Conservation (phyloP, 1,140 invertebrate genomes). For the Apolygus lucorum region DNA sequence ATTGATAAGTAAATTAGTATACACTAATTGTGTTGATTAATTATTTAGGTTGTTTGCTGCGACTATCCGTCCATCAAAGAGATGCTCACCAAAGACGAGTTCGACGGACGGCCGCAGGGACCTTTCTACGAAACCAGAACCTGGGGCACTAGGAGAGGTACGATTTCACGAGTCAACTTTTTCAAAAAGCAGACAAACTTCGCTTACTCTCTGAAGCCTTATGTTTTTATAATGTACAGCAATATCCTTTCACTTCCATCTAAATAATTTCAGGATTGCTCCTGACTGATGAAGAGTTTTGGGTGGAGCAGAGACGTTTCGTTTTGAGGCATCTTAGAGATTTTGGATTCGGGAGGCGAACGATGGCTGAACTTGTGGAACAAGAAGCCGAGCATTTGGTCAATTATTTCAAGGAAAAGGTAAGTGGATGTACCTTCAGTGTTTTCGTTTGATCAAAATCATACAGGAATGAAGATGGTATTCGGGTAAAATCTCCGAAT, state of each 20-base stretch:
- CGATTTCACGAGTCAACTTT: too few species aligned
- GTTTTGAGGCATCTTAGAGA: conserved; percentile 66
- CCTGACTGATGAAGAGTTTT: conserved; percentile 64
- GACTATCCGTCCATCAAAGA: conserved; percentile 58
- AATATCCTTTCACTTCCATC: too few species aligned
- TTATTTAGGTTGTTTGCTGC: conserved; percentile 63
- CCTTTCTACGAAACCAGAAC: conserved; percentile 56
- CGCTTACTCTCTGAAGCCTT: too few species aligned
- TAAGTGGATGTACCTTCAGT: conserved; percentile 32
- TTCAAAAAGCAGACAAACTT: too few species aligned
- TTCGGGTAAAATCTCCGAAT: too few species aligned
- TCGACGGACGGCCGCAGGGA: conserved; percentile 64
- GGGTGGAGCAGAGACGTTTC: conserved; percentile 75
- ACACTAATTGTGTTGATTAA: too few species aligned
- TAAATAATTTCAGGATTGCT: conserved; percentile 54
- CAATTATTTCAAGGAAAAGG: conserved; percentile 44
- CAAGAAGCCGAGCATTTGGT: conserved; percentile 55
- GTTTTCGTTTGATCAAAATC: too few species aligned
- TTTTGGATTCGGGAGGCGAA: conserved; percentile 68
- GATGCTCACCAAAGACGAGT: conserved; percentile 63
- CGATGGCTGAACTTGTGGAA: conserved; percentile 61
- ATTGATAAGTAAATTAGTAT: too few species aligned
- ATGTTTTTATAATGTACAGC: too few species aligned
- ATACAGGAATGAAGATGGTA: too few species aligned
- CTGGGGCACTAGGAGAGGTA: conserved; percentile 37